phyloP scores from a whole-genome alignment of 2,888 invertebrate species.

The Esperia sulphurella region DNA sequence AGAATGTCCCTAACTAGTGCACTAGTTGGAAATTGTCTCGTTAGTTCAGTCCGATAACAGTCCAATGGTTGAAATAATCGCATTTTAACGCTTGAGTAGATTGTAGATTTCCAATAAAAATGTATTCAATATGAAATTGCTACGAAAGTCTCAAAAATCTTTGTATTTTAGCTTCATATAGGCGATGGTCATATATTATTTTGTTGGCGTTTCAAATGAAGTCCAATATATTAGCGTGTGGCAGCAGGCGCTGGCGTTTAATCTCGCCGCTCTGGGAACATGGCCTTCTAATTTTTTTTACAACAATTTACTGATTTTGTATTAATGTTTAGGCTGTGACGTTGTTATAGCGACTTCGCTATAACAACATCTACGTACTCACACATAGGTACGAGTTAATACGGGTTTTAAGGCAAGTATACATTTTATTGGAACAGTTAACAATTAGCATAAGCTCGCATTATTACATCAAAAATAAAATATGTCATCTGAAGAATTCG shows the following conservation, averaged over 20 bases:
- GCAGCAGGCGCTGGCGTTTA: constrained; percentile 46
- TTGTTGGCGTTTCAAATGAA: constrained; percentile 43
- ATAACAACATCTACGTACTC: too few species aligned
- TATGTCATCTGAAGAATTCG: too few species aligned
- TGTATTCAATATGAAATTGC: too few species aligned
- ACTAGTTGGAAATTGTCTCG: constrained; percentile 38
- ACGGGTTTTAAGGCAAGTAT: too few species aligned
- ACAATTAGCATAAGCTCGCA: too few species aligned
- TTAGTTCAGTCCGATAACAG: constrained; percentile 43
- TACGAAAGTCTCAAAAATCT: not conserved
- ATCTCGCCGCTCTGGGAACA: constrained; percentile 34
- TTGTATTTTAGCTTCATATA: constrained; percentile 23
- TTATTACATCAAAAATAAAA: not conserved
- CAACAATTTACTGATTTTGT: too few species aligned
- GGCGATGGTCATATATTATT: constrained; percentile 37
- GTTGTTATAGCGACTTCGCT: too few species aligned
- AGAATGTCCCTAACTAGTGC: constrained; percentile 42
- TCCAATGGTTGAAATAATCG: constrained; percentile 40
- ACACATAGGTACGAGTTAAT: too few species aligned
- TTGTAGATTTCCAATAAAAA: not conserved
- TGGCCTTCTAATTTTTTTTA: constrained; percentile 39
- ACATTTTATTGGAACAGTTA: too few species aligned
- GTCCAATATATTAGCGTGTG: constrained; percentile 53
- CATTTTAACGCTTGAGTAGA: constrained; percentile 23
- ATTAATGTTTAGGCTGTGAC: too few species aligned